Base-by-base conservation (phyloP, 2,113 vertebrate species). In the Parotia lawesii region DNA sequence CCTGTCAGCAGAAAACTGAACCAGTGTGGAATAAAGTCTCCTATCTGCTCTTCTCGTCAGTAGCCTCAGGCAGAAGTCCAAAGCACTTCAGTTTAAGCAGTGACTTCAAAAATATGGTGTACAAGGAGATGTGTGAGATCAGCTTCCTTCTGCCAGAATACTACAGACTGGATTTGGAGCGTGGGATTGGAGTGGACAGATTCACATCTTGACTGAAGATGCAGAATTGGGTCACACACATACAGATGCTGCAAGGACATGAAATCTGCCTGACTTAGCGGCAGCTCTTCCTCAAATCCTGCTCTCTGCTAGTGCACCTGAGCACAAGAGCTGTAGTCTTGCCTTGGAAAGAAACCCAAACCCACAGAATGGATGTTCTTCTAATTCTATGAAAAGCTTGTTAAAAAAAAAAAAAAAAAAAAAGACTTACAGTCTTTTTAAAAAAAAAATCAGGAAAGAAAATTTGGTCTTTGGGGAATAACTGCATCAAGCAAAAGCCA, bases 41-140 rank as follows among this genome's bases (percentile, higher is more conserved):
- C 76, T 93, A 91, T 94, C 89, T 90, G 91, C 71, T 87, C 85
- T 69, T 58, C 70, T 89, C 69, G 58, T 88, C 91, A 91, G 85
- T 56, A 94, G 85, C 75, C 75, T 66, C 75, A 86, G 85, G 93
- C 93, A 93, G 31, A 85, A 60, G 37, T 64, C 89, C 87, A 95
- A 90, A 88, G 83, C 69, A 61, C 58, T 89, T 85, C 82, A 76
- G 60, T 88, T 83, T 77, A 85, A 88, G 42, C 22, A 80, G 42
- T 17, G 61, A 85, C 58, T 91, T 95, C 25, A 91, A 94, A 94
- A 94, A 87, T 76, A 72, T 10, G 60, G 62, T 82, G 38, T 44
- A 87, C 27, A 54, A 73, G 64, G 44, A 82, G 27, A 84, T 71
- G 61, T 48, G 83, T 9, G 28, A 93, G 82, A 91, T 83, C 51